These are phyloP conservation scores for Pseudoips prasinana DNA, from an alignment of 2,888 invertebrate genomes.

Conservation along the genomic window DNA sequence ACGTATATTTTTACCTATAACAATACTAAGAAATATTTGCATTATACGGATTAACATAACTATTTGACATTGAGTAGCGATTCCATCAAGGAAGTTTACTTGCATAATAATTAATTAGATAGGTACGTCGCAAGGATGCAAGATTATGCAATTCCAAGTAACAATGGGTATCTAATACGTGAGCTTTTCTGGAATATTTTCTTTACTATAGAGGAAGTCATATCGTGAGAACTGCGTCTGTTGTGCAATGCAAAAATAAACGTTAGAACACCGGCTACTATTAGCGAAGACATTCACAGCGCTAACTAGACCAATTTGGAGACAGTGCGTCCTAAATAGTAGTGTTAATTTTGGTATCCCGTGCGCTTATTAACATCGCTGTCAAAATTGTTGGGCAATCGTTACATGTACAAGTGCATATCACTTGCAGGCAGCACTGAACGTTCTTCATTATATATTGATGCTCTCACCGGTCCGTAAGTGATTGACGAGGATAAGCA, in stretches of 20 bases:
- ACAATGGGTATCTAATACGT: no score
- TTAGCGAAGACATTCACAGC: slow-evolving; percentile 22
- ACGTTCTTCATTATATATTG: no score
- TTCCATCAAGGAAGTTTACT: slow-evolving; percentile 18
- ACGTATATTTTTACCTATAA: no score
- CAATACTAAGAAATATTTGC: no score
- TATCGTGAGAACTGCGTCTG: slow-evolving; percentile 22
- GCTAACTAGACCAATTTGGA: slow-evolving; percentile 21
- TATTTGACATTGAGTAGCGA: slow-evolving; percentile 5
- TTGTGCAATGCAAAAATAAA: slow-evolving; percentile 44
- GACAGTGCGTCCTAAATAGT: slow-evolving; percentile 10
- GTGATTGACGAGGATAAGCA: no score
- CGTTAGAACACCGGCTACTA: slow-evolving; percentile 35
- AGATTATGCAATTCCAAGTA: slow-evolving; percentile 5
- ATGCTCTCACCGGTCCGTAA: no score
- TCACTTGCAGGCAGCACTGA: no score
- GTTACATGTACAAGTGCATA: no score
- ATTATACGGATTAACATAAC: neutral
- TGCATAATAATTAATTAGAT: slow-evolving; percentile 19
- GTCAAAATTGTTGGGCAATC: no score
- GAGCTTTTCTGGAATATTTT: no score
- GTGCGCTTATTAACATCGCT: neutral
- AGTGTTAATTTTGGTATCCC: neutral
- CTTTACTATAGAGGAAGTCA: no score
- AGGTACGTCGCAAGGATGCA: slow-evolving; percentile 13